Conservation (phyloP, 2,113 vertebrate genomes). For the Chaetorhynchus papuensis region DNA sequence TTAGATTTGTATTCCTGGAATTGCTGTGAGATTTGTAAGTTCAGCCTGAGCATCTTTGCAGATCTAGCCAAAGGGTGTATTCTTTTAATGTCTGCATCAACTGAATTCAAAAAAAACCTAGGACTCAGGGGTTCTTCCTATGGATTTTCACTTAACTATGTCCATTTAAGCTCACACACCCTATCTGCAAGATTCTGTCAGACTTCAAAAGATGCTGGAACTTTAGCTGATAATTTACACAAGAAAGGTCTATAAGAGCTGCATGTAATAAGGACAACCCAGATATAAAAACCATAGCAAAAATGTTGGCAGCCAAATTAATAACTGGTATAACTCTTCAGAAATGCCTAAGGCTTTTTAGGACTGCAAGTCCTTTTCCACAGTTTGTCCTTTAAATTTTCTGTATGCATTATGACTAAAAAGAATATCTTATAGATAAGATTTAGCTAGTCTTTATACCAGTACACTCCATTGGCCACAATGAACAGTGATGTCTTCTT, state of each 20-base stretch:
- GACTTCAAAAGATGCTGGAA: background rate
- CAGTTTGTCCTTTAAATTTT: background rate
- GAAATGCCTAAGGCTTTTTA: background rate
- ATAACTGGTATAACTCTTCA: background rate
- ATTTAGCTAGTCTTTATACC: background rate
- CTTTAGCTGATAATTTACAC: background rate
- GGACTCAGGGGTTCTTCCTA: background rate
- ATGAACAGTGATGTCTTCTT: background rate
- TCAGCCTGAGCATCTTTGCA: background rate
- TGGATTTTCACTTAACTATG: background rate
- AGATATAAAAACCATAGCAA: background rate
- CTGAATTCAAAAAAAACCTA: background rate
- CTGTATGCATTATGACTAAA: background rate
- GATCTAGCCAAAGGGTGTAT: background rate
- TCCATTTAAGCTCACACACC: background rate
- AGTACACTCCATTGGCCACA: background rate
- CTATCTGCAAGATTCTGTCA: background rate
- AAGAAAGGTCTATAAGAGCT: background rate
- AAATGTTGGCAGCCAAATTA: background rate
- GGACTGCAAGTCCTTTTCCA: background rate
- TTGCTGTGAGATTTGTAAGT: background rate
- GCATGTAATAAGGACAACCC: background rate
- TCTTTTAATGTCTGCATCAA: background rate
- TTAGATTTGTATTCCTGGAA: background rate
- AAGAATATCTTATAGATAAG: background rate